Base-by-base conservation (phyloP, 37 sponge, comb jelly and placozoan species). In the Axinella damicornis region DNA sequence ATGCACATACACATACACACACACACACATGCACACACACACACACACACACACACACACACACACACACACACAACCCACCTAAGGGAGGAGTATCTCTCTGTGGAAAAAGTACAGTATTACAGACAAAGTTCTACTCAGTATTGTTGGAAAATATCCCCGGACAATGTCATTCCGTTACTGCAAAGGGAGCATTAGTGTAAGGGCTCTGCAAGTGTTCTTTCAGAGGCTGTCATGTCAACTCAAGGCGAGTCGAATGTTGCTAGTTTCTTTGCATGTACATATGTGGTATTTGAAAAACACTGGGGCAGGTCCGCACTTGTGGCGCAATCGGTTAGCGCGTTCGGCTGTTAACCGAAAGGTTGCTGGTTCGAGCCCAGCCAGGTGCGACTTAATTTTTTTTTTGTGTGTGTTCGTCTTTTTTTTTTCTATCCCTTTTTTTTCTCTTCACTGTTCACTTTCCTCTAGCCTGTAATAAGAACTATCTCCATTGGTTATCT, bases 301-400 rank as follows among this genome's bases (percentile, higher is more conserved):
- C 34, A 28, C 38, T 32, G 31, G 20, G 53, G 33, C 19, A 71
- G 53, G 16, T 6, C n/a, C 21, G 72, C 72, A 71, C 72, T 71
- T 71, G 72, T 71, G 72, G 72, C 72, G 72, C 72, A 71, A 71
- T 71, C 68, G 68, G 68, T 67, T 67, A 67, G 68, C 68, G 68
- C 68, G 68, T 67, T 67, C 68, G 68, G 68, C 68, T 67, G 68
- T 67, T 67, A 67, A 67, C 68, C 68, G 68, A 67, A 67, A 67
- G 68, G 68, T 67, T 71, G 72, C 72, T 71, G 72, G 72, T 71
- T 71, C 72, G 53, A 71, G 72, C 72, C 72, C 72, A 71, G 72
- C 72, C 72, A 71, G 72, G 72, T 71, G 72, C 72, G 72, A 71
- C n/a, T 71, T 9, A 46, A 46, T 46, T 46, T 46, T 46, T 46